Percentiles rank a stretch among this genome's conserved stretches.
Evolutionary conservation across 2,113 vertebrate species (phyloP).

Genomic region (Triplophysa siluroides): DNA sequence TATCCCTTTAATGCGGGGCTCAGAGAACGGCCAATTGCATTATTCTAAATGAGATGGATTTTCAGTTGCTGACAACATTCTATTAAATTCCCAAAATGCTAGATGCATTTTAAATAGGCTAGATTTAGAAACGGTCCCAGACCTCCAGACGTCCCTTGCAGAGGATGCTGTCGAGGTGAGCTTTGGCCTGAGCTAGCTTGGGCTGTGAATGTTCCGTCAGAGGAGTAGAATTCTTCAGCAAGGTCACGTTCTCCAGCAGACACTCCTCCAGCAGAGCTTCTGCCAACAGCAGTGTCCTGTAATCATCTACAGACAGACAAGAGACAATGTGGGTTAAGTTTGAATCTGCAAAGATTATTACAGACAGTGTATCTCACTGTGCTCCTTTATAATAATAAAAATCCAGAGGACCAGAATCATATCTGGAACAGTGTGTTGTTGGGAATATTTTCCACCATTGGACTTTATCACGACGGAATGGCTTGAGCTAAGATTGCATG

Average conservation of each 20-base stretch:
- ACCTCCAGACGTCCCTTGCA: conserved; percentile 86
- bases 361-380: not conserved
- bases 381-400: not conserved
- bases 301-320: conserved; percentile 79
- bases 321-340: not conserved
- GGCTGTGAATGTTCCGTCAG: conserved; percentile 82
- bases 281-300: conserved; percentile 82
- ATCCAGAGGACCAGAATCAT: not conserved
- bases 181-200: conserved; percentile 82
- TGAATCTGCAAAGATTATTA: not conserved
- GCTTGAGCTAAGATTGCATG: not conserved
- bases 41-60: not conserved
- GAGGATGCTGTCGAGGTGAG: conserved; percentile 81
- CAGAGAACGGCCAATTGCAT: not conserved
- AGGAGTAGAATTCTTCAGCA: conserved; percentile 79
- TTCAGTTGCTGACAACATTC: not conserved
- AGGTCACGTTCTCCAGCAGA: conserved; percentile 84
- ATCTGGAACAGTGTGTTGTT: not conserved
- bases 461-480: conserved; percentile 2
- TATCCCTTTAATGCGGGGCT: no score
- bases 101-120: not conserved
- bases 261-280: conserved; percentile 89
- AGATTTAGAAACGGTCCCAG: not conserved
- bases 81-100: not conserved
- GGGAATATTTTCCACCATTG: not conserved